phyloP scores from a whole-genome alignment of 2,113 vertebrate species.

The Todiramphus saurophagus region DNA sequence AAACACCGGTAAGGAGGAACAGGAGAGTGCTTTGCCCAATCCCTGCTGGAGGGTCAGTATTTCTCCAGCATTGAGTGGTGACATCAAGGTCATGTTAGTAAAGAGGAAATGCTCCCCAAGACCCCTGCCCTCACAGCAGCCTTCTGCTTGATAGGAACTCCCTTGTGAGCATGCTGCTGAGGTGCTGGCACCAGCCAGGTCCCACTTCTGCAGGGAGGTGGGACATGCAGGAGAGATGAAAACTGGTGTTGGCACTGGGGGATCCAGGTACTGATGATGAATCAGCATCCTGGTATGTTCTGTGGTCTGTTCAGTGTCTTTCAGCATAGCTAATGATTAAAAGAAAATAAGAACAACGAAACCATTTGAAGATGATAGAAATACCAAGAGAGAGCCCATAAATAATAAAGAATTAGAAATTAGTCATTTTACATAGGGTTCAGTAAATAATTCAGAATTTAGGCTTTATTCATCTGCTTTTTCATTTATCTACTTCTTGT shows the following conservation, averaged over 20 bases:
- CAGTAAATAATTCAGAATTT: not conserved
- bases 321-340: not conserved
- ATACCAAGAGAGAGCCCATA: not conserved
- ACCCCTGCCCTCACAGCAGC: not conserved
- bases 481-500: not conserved
- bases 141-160: not conserved
- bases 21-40: not conserved
- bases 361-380: not conserved
- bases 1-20: not conserved
- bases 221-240: not conserved
- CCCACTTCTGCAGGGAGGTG: not conserved
- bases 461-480: not conserved
- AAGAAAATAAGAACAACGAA: not conserved
- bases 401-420: not conserved
- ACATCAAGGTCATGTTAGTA: not conserved
- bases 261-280: not conserved
- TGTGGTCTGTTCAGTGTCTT: not conserved
- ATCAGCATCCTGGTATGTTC: not conserved
- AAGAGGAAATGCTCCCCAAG: not conserved
- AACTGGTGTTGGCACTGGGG: not conserved
- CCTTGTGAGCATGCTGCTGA: not conserved
- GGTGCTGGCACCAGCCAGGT: not conserved
- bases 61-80: not conserved
- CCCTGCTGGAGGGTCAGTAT: not conserved
- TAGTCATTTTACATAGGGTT: not conserved